Base-by-base conservation (phyloP, 2,888 invertebrate species). In the Venustoraphidia nigricollis region DNA sequence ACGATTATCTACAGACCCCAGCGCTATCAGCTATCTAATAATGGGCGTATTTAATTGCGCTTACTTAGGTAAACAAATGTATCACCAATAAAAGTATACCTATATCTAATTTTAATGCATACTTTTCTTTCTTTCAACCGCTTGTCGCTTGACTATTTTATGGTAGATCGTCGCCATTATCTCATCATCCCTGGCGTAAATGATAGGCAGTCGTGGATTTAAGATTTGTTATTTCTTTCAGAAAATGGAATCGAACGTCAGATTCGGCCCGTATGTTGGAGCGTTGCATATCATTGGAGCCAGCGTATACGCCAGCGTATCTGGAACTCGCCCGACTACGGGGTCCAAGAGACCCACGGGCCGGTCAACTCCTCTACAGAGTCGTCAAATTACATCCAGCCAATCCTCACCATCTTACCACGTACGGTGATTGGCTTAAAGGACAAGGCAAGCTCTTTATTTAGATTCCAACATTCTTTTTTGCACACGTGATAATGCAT, bases 381-480 rank as follows among this genome's bases (percentile, higher is more conserved):
- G 75, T 83, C 17, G 69, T 80, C n/a, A 69, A 73, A 36, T 64
- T 85, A 46, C 81, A 83, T 56, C 79, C 81, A 0, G 66, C 64
- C 46, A 80, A 81, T 60, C 79, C 83, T 57, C 81, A 83, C 57
- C 79, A 83, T 58, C 73, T 78, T 36, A 72, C 81, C 40, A 73
- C 83, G 53, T 83, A 83, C 59, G 84, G 81, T 36, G 75, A 79
- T 53, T 86, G 85, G 79, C 71, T 81, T 34, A 72, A 73, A 51
- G 75, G 76, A 49, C 76, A 75, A 68, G 78, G 82, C 81, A 59
- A 66, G 59, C 53, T 41, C 13, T 44, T 27, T 35, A 37, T n/a
- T 41, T 17, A 14, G 17, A 17, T 17, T 14, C 43, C 13, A 8
- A 4, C 35, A 17, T n/a, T 9, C 14, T 34, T 17, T 17, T 17